phyloP scores from a whole-genome alignment of 2,113 vertebrate species.

The Lota lota region DNA sequence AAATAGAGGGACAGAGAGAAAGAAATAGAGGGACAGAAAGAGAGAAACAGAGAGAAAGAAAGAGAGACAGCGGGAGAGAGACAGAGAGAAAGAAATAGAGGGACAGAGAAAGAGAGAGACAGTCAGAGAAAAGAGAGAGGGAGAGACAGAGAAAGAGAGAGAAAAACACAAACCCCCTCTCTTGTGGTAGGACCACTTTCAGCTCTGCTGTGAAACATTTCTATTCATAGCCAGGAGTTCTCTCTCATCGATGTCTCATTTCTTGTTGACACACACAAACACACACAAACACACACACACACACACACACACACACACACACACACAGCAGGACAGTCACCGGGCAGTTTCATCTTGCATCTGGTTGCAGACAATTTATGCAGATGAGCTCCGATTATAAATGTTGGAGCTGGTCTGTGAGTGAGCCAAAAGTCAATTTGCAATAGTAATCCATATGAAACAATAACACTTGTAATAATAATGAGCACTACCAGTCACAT shows the following conservation, averaged over 20 bases:
- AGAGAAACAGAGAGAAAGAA: no score
- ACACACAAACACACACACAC: constrained; percentile 5
- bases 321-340: no score
- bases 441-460: no score
- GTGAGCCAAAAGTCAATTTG: constrained; percentile 9
- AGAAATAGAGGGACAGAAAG: no score
- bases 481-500: constrained; percentile 10
- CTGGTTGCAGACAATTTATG: constrained; percentile 36
- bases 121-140: no score
- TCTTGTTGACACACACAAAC: constrained; percentile 15
- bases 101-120: no score
- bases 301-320: no score
- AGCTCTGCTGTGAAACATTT: constrained; percentile 33
- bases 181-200: constrained; percentile 22
- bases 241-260: background rate
- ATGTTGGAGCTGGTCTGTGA: constrained; percentile 11
- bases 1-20: no score
- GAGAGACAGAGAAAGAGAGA: background rate
- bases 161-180: constrained; percentile 24
- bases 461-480: background rate
- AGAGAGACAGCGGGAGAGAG: no score
- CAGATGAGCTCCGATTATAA: constrained; percentile 23
- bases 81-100: no score
- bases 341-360: constrained; percentile 23
- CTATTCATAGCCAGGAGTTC: constrained; percentile 35